A percentile compares a stretch with the other conserved stretches of the same genome.
Conservation (phyloP, 2,113 vertebrate species). For the Alligator mississippiensis region DNA sequence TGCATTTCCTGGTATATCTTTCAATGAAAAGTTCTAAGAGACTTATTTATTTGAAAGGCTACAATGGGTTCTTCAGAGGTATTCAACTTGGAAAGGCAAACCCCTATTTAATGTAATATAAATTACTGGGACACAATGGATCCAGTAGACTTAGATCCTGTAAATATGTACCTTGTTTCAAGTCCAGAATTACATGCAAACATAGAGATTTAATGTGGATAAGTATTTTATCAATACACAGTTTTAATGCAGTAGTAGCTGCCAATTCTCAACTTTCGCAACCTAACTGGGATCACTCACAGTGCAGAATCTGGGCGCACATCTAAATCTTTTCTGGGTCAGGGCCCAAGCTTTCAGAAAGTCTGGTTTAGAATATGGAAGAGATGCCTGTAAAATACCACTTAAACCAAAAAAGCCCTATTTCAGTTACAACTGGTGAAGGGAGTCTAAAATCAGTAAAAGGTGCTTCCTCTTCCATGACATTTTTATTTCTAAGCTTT, state of each 20-base stretch:
- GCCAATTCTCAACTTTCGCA: not conserved
- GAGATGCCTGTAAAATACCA: not conserved
- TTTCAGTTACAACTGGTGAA: conserved; percentile 14
- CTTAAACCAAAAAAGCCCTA: fast-evolving
- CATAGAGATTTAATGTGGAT: not conserved
- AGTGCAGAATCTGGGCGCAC: fast-evolving
- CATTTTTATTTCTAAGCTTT: conserved; percentile 55
- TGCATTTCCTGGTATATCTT: not conserved
- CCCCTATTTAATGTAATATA: not conserved
- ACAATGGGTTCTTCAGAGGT: not conserved
- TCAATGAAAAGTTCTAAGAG: not conserved
- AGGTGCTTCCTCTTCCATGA: conserved; percentile 21
- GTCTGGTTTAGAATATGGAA: not conserved
- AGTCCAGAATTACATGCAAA: not conserved
- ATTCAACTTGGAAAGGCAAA: not conserved
- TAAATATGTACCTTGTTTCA: not conserved
- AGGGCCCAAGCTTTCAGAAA: not conserved
- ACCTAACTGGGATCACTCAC: not conserved
- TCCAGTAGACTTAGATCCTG: not conserved
- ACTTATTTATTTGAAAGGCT: not conserved
- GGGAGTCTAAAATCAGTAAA: conserved; percentile 31
- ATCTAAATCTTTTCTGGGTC: not conserved
- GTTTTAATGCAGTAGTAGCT: not conserved
- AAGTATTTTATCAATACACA: not conserved
- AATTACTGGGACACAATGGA: not conserved